These are phyloP conservation scores for Koerneria pararmatus DNA, from an alignment of 2,888 invertebrate species.

Conservation along the genomic window DNA sequence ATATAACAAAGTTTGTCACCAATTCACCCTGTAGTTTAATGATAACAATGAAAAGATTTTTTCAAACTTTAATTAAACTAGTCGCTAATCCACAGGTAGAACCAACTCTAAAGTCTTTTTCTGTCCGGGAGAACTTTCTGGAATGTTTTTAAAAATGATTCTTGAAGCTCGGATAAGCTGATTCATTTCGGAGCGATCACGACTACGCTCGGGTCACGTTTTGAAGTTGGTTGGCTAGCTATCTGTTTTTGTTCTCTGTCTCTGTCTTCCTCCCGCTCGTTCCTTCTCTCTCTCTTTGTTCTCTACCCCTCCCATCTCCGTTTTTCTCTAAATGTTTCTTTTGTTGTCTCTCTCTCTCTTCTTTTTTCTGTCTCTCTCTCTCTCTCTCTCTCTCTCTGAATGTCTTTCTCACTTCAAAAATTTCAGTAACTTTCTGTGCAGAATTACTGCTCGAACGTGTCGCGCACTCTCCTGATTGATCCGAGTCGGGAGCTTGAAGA, in stretches of 20 bases:
- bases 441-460: slow-evolving; percentile 95
- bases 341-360: too few relatives aligned
- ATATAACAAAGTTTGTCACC: neutral
- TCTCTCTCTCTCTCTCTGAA: too few relatives aligned
- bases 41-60: too few relatives aligned
- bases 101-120: too few relatives aligned
- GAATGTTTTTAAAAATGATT: neutral
- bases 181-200: slow-evolving; percentile 93
- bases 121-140: too few relatives aligned
- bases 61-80: too few relatives aligned
- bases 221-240: slow-evolving; percentile 64
- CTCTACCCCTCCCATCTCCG: too few relatives aligned
- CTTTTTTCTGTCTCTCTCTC: too few relatives aligned
- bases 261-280: neutral
- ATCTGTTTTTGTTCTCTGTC: neutral
- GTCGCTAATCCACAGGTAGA: too few relatives aligned
- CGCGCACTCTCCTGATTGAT: slow-evolving; percentile 90
- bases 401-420: too few relatives aligned
- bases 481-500: slow-evolving; percentile 73
- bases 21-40: too few relatives aligned
- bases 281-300: neutral
- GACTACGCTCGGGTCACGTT: slow-evolving; percentile 87
- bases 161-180: slow-evolving; percentile 79
- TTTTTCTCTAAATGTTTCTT: too few relatives aligned
- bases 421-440: slow-evolving; percentile 59